Base-by-base conservation (phyloP, 2,888 invertebrate genomes). In the Galerucella pusilla region DNA sequence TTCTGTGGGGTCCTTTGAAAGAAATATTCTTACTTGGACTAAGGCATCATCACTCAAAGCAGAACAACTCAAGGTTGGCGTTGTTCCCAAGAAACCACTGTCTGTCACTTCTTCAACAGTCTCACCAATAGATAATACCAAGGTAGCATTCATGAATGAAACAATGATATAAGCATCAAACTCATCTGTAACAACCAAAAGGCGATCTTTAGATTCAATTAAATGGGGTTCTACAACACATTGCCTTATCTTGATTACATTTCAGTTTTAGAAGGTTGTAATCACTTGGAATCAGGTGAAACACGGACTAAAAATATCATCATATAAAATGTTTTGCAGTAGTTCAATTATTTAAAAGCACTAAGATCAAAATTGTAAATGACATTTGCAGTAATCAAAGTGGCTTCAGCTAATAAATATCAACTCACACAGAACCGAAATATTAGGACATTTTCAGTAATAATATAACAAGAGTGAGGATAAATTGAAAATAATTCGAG, bases 21-120 rank as follows among this genome's bases (percentile, higher is more conserved):
- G 46, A 54, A 60, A 20, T 61, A 66, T 60, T 64, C 75, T 74
- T 80, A 94, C 98, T 91, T 99, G 99, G 1, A 99, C 97, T 35
- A 99, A 89, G 1, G 99, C 98, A 89, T 99, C 99, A 85, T 97
- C 98, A 72, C 99, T 99, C 45, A 99, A 91, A 52, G 98, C 96
- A 11, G 98, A 97, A 88, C 99, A 99, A 78, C 97, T 96, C n/a
- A 99, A 90, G 0, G 99, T 99, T 0, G 99, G 98, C 0, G 99
- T 99, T 0, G 99, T 99, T 76, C 99, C 99, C 84, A 99, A 90
- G 88, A 99, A 99, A 63, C 99, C 99, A 78, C 99, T 99, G 88
- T 99, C 99, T 0, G 99, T 98, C 35, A 99, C 99, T 93, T 99
- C 99, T 89, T 99, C 99, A n/a, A 99, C 99, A 14, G 99, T 99